Base-by-base conservation (phyloP, 2,113 vertebrate genomes). In the Podarcis cretensis region DNA sequence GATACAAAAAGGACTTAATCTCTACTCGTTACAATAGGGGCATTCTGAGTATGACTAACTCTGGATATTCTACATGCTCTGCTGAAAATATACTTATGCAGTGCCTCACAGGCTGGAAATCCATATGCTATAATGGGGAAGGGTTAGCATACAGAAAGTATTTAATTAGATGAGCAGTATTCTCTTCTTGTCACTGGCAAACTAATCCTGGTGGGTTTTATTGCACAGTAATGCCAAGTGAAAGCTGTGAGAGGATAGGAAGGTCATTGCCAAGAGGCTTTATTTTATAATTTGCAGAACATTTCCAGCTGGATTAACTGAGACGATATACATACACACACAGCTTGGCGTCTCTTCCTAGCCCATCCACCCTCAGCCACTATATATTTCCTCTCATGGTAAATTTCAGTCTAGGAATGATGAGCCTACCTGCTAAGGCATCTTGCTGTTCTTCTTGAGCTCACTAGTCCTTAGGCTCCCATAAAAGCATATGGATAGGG, bases 371-470 rank as follows among this genome's bases (percentile, higher is more conserved):
- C 6, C 30, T 7, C 65, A 87, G 86, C 54, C 73, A 75, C 0
- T 91, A 37, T 92, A 5, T 20, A 35, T 80, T 90, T 73, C 65
- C 63, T 77, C 77, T 81, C 32, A 79, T 86, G 82, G 69, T 90
- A 90, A 89, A 94, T 87, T 92, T 87, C n/a, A 57, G 21, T 82
- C 89, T 27, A 73, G 27, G 87, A 76, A 59, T 78, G 88, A 89
- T 63, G 6, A 88, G 81, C 57, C 32, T 21, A 59, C 84, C 88
- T 90, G 43, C 87, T 65, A 73, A 88, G 86, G 69, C 54, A 76
- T 89, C 71, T 78, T 89, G 75, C 81, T 92, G 3, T 81, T 84
- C 90, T 86, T 92, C 75, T 65, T 81, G 59, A 85, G 30, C 37
- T 76, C 63, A 66, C 21, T 82, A 54, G 32, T 85, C 88, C 87